Evolutionary conservation across 1,140 invertebrate species (phyloP), one percentile per base, ranked within the genome.

Genomic region (Papilio xuthus): DNA sequence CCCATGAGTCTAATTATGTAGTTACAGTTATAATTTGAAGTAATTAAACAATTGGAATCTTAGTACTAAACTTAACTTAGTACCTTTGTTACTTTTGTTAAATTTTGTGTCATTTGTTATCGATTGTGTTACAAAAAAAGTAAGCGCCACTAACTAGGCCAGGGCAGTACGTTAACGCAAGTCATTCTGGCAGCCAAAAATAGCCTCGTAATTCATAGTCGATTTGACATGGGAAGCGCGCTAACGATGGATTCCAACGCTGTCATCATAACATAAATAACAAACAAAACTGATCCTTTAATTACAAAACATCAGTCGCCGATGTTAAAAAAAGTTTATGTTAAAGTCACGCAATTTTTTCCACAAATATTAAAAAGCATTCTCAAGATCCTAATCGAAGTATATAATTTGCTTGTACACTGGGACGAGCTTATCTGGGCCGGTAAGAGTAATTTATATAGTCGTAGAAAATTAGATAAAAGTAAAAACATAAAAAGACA

Each of bases 391-490:
- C n/a, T n/a, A n/a, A n/a, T n/a, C n/a, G n/a, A n/a, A n/a, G n/a
- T n/a, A n/a, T n/a, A n/a, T n/a, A 20, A n/a, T 28, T n/a, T 60
- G 23, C 26, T n/a, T 4, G 84, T 90, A 37, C 32, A 37, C 32
- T 37, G 32, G 7, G 32, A 7, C 4, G 7, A 37, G 32, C 32
- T 37, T 37, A 37, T 6, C 4, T 37, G 32, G 0, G 0, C 32
- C 2, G 2, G 32, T 37, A 37, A 37, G 32, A 37, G 7, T 6
- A 37, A 37, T 7, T 7, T 37, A 37, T 3, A 37, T 37, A 37
- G 32, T 4, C 2, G 7, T 37, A 37, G 32, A 37, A 37, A 3
- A 37, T 37, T 37, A 1, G n/a, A n/a, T n/a, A n/a, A n/a, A n/a
- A n/a, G n/a, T n/a, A n/a, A n/a, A n/a, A n/a, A 37, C 32, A 37